Evolutionary conservation across 2,113 vertebrate species (phyloP).

Genomic region (Tupaia tana): DNA sequence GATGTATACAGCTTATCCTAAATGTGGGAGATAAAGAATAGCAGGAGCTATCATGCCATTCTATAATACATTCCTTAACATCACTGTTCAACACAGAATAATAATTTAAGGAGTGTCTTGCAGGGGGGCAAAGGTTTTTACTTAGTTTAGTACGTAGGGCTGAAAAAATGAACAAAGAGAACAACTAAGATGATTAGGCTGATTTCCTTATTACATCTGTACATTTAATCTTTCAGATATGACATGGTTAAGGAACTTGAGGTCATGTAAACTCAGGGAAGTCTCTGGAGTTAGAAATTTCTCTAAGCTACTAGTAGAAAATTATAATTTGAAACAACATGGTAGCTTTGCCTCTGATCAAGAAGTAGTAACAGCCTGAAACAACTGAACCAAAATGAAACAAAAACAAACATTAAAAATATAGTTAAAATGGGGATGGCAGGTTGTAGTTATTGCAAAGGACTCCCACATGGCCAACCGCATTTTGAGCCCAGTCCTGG

Average conservation of each 20-base stretch:
- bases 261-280: background rate
- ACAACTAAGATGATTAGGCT: constrained; percentile 15
- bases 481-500: too few species aligned
- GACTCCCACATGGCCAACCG: too few species aligned
- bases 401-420: too few species aligned
- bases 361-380: background rate
- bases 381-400: background rate
- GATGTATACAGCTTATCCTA: background rate
- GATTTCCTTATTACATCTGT: background rate
- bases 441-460: too few species aligned
- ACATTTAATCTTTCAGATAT: constrained; percentile 39
- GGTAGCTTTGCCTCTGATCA: background rate
- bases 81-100: background rate
- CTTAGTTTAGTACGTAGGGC: background rate
- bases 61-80: constrained; percentile 2
- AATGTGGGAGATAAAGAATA: background rate
- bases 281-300: constrained; percentile 3
- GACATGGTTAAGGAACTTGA: constrained; percentile 19
- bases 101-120: constrained; percentile 20
- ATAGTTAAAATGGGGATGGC: too few species aligned
- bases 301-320: background rate
- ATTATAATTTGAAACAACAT: background rate
- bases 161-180: constrained; percentile 44
- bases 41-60: background rate
- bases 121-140: constrained; percentile 9